Conservation (phyloP, 1,140 invertebrate genomes). For the Oncopeltus fasciatus region DNA sequence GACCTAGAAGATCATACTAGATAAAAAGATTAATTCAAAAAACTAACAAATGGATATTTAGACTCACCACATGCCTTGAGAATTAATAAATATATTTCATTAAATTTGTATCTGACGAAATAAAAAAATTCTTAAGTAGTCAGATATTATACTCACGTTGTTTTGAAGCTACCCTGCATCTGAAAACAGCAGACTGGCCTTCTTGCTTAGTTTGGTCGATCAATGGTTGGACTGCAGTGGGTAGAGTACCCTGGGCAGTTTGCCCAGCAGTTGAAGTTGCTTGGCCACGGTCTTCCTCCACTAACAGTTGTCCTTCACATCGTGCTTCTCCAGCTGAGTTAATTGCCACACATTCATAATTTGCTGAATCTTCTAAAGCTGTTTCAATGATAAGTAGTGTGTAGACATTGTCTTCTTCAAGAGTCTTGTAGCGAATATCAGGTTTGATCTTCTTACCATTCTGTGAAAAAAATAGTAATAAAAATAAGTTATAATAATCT, state of each 20-base stretch:
- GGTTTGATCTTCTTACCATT: conserved; percentile 78
- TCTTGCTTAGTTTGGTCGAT: conserved; percentile 71
- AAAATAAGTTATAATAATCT: not conserved
- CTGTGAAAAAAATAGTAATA: conserved; percentile 27
- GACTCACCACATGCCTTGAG: no score
- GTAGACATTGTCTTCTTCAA: conserved; percentile 74
- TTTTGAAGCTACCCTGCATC: conserved; percentile 68
- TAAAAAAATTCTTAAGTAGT: no score
- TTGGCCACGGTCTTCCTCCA: conserved; percentile 46
- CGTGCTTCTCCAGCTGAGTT: conserved; percentile 78
- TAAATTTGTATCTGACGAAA: no score
- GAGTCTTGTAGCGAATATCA: conserved; percentile 73
- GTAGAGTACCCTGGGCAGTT: conserved; percentile 50
- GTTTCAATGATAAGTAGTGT: conserved; percentile 77
- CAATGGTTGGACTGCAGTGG: conserved; percentile 62
- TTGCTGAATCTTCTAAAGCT: conserved; percentile 66
- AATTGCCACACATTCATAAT: conserved; percentile 85
- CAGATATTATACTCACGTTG: conserved; percentile 32
- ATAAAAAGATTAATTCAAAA: no score
- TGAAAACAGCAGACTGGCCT: conserved; percentile 74
- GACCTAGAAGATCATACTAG: no score
- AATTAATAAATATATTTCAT: no score
- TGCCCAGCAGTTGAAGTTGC: conserved; percentile 35
- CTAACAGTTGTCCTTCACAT: conserved; percentile 68
- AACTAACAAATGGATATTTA: no score